Base-by-base conservation (phyloP, 2,888 invertebrate genomes). In the Campaea margaritaria region DNA sequence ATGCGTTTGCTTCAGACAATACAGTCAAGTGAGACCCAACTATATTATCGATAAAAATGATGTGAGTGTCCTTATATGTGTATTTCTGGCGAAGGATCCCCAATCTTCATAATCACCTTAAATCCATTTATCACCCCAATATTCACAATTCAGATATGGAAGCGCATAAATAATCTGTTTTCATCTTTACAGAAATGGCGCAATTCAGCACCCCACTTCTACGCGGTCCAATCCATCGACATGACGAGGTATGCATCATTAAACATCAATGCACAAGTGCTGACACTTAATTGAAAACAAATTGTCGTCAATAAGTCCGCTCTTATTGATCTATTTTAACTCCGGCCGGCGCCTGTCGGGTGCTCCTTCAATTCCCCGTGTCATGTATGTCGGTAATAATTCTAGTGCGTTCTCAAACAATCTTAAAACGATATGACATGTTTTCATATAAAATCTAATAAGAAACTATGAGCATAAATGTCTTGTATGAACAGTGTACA, bases 1-100 rank as follows among this genome's bases (percentile, higher is more conserved):
- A 58, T 86, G 87, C 71, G 64, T 73, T 69, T 84, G 85, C 75
- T 74, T 70, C 67, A 82, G 89, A 28, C 78, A 71, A 38, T 92
- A 91, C 71, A 91, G 92, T 72, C 92, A 91, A 89, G 91, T 87
- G 79, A 86, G 88, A 78, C 91, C 92, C 72, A 83, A 86, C 78
- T 91, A 91, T 84, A 73, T 88, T 61, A 89, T 91, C 81, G 79
- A 83, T 62, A 78, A 80, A 69, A 77, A 80, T 72, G 81, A 82
- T 74, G 91, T 92, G 85, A 91, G 91, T 91, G 87, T 85, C 84
- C 65, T 58, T 62, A 73, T 57, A 50, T 69, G 66, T 74, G 66
- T 66, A 58, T 43, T 58, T 28, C 11, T 21, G 54, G 63, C 69
- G 67, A 61, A 15, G 54, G 55, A 52, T 42, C 16, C 28, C 27